Percentiles rank a stretch among this genome's conserved stretches.
phyloP scores from a whole-genome alignment of 2,797 vertebrate genomes.

The Brachyrhaphis roseni region DNA sequence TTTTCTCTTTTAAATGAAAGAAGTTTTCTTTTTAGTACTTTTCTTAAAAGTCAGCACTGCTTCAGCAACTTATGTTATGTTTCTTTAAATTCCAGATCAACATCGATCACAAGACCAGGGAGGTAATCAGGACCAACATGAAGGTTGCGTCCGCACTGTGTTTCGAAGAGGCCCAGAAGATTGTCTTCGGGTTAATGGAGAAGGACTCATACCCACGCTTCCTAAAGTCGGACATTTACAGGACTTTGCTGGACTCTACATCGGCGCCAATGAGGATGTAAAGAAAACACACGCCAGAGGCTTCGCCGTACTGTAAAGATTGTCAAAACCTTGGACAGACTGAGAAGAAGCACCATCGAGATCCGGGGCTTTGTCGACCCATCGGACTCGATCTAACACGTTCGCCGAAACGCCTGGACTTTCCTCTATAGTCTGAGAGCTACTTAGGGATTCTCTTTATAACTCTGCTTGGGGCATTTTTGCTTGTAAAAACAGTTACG shows the following conservation, averaged over 20 bases:
- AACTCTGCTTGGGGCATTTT: neutral
- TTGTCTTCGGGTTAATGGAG: conserved; percentile 87
- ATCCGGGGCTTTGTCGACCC: neutral
- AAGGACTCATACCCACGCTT: conserved; percentile 89
- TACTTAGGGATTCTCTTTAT: conserved; percentile 7
- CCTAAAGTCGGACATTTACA: conserved; percentile 85
- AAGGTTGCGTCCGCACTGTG: conserved; percentile 77
- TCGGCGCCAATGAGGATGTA: conserved; percentile 53
- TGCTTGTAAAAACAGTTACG: neutral
- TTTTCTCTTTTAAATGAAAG: neutral
- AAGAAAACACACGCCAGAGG: conserved; percentile 18
- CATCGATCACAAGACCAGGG: conserved; percentile 87
- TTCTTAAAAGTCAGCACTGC: neutral
- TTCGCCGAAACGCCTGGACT: neutral
- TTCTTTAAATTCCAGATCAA: conserved; percentile 83
- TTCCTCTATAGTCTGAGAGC: conserved; percentile 10
- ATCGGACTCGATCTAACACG: neutral
- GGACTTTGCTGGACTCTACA: conserved; percentile 74
- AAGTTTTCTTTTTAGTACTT: neutral
- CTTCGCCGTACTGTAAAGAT: conserved; percentile 13
- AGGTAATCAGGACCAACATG: conserved; percentile 79
- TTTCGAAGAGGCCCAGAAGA: conserved; percentile 87
- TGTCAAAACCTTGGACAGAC: conserved; percentile 18
- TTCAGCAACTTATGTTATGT: conserved; percentile 6
- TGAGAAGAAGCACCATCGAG: conserved; percentile 4